Conservation (phyloP, 64 coral and sea anemone species). For the Montipora foliosa region DNA sequence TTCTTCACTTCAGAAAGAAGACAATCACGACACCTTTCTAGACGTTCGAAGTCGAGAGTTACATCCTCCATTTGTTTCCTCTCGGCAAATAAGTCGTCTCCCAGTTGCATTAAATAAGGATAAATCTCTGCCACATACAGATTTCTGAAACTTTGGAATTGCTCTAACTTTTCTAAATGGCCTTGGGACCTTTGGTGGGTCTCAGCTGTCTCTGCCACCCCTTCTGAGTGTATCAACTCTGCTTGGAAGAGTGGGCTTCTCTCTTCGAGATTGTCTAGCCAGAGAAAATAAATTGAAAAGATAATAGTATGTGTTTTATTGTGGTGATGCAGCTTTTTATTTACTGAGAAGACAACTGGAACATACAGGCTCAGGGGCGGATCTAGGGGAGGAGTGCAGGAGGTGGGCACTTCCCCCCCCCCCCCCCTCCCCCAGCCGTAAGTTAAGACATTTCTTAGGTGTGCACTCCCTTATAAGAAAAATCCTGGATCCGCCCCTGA, state of each 20-base stretch:
- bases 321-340: too few species aligned
- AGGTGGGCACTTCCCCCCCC: too few species aligned
- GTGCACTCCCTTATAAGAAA: too few species aligned
- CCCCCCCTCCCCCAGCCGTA: too few species aligned
- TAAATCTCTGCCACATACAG: constrained; percentile 43
- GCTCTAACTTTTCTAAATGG: constrained; percentile 29
- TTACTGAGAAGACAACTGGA: too few species aligned
- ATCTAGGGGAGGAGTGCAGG: too few species aligned
- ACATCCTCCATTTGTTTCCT: neutral
- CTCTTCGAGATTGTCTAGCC: neutral
- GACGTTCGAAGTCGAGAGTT: neutral
- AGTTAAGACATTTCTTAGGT: too few species aligned
- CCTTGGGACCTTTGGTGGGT: constrained; percentile 13
- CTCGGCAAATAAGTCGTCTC: neutral
- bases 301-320: neutral
- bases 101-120: constrained; percentile 35
- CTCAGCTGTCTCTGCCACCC: neutral
- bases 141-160: constrained; percentile 51
- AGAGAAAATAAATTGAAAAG: neutral
- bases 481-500: too few species aligned
- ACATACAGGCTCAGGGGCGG: too few species aligned
- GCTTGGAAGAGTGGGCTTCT: neutral
- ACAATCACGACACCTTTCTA: neutral
- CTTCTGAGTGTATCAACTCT: neutral
- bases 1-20: neutral